Base-by-base conservation (phyloP, 2,888 invertebrate genomes). In the Drosophila algonquin region DNA sequence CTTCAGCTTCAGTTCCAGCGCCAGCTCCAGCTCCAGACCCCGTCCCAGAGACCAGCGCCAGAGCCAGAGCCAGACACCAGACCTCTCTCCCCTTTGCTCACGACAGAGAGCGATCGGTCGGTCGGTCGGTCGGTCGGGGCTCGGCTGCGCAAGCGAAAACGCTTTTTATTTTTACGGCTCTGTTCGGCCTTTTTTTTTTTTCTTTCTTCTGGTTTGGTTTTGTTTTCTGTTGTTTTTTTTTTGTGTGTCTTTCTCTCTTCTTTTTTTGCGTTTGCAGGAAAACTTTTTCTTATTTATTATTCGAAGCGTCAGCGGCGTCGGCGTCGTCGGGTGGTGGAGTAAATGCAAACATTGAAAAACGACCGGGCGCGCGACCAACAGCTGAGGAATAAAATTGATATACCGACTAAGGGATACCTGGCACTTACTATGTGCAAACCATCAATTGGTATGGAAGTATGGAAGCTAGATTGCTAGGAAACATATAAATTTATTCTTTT, bases 221-320 rank as follows among this genome's bases (percentile, higher is more conserved):
- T 40, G 40, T 40, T 40, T 40, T 72, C 61, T 71, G 69, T 52
- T 55, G 30, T 7, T 69, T 55, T 30, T 30, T 44, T 52, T 45
- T 14, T 14, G 40, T 40, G 40, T 40, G 40, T 40, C 40, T 40
- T 35, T 35, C 35, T 62, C 18, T 50, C 54, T 68, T 62, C 65
- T 60, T 56, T 71, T 81, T 81, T 77, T 75, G 59, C 65, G 72
- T 76, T 77, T 83, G 79, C 84, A 83, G 89, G 83, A 90, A 90
- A 88, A 90, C 87, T 88, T 90, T 90, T 90, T 90, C 90, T 90
- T 90, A 90, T 90, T 88, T 90, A 90, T 90, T 90, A 90, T 90
- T 90, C 88, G 90, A 78, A 77, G 77, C 40, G n/a, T 40, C 40
- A 40, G 40, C 40, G 40, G 12, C 40, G 40, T 40, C 73, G 74